phyloP scores from a whole-genome alignment of 2,113 vertebrate species.

The Hyla sarda region DNA sequence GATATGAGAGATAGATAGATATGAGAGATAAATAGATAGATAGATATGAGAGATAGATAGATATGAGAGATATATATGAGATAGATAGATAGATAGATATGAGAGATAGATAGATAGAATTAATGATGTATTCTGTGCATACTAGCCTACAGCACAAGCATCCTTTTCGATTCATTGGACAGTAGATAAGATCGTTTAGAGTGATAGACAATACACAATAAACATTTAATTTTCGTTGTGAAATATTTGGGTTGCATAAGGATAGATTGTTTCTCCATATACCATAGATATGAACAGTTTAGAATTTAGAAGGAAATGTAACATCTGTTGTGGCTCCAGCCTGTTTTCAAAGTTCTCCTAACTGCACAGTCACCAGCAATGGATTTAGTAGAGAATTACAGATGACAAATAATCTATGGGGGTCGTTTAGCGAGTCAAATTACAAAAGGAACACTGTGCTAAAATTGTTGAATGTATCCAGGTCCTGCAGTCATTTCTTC shows the following conservation, averaged over 20 bases:
- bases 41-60: no score
- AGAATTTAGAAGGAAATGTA: slow-evolving; percentile 9
- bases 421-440: slow-evolving; percentile 44
- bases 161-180: neutral
- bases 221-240: neutral
- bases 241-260: neutral
- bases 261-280: neutral
- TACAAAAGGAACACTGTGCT: slow-evolving; percentile 16
- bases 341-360: slow-evolving; percentile 15
- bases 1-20: no score
- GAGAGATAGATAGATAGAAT: slow-evolving; percentile 11
- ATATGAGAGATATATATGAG: no score
- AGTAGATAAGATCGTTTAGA: neutral
- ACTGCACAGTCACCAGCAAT: slow-evolving; percentile 29
- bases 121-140: neutral
- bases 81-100: no score
- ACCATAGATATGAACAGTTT: neutral
- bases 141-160: neutral
- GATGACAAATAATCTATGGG: slow-evolving; percentile 18
- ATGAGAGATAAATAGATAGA: no score
- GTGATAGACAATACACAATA: neutral
- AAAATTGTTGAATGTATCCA: neutral
- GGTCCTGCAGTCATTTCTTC: neutral
- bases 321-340: slow-evolving; percentile 28
- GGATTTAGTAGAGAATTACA: slow-evolving; percentile 50